Conservation (phyloP, 2,888 invertebrate species). For the Ashinkailepas kermadecensis region DNA sequence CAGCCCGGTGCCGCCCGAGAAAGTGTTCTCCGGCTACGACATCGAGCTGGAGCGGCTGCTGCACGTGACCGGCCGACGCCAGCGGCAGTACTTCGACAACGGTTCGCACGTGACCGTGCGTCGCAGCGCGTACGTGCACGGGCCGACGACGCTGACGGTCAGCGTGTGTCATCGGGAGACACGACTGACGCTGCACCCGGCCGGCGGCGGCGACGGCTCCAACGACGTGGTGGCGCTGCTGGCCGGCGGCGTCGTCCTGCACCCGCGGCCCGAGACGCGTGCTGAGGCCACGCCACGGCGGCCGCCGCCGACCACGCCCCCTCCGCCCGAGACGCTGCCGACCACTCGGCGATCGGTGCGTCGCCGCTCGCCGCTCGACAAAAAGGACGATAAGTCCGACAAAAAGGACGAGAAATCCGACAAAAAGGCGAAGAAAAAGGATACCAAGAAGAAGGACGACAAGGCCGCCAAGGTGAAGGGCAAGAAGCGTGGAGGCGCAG, state of each 20-base stretch:
- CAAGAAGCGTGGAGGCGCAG: background rate
- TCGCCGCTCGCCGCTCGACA: background rate
- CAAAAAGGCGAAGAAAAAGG: background rate
- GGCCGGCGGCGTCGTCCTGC: background rate
- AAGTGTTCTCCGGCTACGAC: conserved; percentile 9
- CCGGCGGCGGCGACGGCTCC: too few species aligned
- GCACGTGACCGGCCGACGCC: background rate
- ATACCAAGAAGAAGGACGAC: background rate
- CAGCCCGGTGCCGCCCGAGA: conserved; percentile 1
- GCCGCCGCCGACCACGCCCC: background rate
- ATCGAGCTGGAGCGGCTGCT: conserved; percentile 11
- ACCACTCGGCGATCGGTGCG: background rate
- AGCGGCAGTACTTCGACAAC: conserved; percentile 15
- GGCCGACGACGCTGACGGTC: background rate
- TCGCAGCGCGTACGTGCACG: background rate
- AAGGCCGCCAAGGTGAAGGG: background rate
- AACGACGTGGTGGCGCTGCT: background rate
- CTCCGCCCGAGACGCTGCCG: background rate
- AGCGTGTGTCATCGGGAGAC: background rate
- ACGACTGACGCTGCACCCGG: conserved; percentile 1
- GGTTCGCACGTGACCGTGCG: background rate
- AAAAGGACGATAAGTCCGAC: background rate
- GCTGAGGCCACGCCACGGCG: background rate
- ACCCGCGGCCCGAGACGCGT: background rate
- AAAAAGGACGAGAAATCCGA: background rate